phyloP scores from a whole-genome alignment of 1,140 invertebrate genomes.

The Drosophila mojavensis region DNA sequence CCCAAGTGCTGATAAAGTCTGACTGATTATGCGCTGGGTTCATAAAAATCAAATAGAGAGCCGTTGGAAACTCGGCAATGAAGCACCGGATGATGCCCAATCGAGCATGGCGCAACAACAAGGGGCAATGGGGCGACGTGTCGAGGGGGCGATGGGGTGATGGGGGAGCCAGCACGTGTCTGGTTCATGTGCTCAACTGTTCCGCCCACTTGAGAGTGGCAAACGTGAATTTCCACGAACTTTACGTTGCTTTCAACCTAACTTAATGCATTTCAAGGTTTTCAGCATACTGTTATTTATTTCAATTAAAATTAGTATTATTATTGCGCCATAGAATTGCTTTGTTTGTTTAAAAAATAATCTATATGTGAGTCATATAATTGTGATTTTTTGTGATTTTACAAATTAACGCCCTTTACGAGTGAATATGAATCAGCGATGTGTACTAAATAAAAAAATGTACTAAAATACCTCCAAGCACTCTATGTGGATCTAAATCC shows the following conservation, averaged over 20 bases:
- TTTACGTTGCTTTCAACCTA: neutral
- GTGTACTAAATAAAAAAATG: neutral
- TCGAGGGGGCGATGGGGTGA: neutral
- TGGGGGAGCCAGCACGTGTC: conserved; percentile 29
- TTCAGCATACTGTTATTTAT: neutral
- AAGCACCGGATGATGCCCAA: conserved; percentile 20
- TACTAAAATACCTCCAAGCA: neutral
- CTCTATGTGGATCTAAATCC: conserved; percentile 6
- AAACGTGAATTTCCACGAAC: neutral
- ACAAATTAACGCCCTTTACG: conserved; percentile 1
- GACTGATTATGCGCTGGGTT: conserved; percentile 22
- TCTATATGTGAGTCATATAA: conserved; percentile 49
- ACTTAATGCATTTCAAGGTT: conserved; percentile 33
- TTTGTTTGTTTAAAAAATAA: conserved; percentile 47
- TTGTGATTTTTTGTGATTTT: conserved; percentile 8
- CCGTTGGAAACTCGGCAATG: conserved; percentile 19
- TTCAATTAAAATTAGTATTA: neutral
- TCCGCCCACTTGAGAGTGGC: neutral
- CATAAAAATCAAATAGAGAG: conserved; percentile 16
- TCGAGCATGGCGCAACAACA: too few relatives aligned
- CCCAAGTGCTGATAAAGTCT: conserved; percentile 29
- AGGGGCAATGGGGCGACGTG: too few relatives aligned
- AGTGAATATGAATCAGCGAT: conserved; percentile 15
- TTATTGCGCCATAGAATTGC: conserved; percentile 36
- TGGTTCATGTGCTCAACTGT: neutral